phyloP scores from a whole-genome alignment of 2,113 vertebrate genomes.

The Oncorhynchus clarkii region DNA sequence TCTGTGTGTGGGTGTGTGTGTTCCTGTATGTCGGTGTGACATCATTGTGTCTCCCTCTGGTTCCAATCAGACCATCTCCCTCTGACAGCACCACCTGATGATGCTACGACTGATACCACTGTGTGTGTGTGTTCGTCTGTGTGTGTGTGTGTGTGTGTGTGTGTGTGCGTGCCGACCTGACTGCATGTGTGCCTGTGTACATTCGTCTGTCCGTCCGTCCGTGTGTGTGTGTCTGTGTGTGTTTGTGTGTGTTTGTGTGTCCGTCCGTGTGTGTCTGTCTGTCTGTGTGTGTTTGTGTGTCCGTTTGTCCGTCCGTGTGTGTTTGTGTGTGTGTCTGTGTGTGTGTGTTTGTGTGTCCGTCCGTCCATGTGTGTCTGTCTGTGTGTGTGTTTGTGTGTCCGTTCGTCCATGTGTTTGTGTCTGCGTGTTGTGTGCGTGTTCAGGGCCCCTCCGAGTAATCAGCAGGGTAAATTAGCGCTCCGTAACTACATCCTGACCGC shows the following conservation, averaged over 20 bases:
- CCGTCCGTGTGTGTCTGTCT: too few species aligned
- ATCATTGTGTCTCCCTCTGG: conserved; percentile 73
- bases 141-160: conserved; percentile 15
- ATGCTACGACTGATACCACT: conserved; percentile 72
- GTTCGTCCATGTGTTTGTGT: conserved; percentile 14
- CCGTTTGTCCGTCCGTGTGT: not conserved
- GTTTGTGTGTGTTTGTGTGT: not conserved
- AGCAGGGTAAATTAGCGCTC: conserved; percentile 71
- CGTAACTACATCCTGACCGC: conserved; percentile 73
- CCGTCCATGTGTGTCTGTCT: not conserved
- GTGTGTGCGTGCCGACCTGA: conserved; percentile 2
- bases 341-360: conserved; percentile 5
- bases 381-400: not conserved
- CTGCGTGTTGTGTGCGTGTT: conserved; percentile 23
- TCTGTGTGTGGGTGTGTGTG: conserved; percentile 3
- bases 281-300: not conserved
- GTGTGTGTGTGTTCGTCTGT: not conserved
- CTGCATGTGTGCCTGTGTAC: too few species aligned
- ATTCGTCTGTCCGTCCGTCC: too few species aligned
- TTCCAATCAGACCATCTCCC: conserved; percentile 71
- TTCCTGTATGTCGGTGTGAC: conserved; percentile 60
- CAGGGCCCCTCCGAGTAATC: conserved; percentile 63
- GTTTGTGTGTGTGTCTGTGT: conserved; percentile 22
- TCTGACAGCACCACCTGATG: conserved; percentile 71
- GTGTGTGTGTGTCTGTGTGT: not conserved